phyloP scores from a whole-genome alignment of 2,113 vertebrate species.

The Tichodroma muraria region DNA sequence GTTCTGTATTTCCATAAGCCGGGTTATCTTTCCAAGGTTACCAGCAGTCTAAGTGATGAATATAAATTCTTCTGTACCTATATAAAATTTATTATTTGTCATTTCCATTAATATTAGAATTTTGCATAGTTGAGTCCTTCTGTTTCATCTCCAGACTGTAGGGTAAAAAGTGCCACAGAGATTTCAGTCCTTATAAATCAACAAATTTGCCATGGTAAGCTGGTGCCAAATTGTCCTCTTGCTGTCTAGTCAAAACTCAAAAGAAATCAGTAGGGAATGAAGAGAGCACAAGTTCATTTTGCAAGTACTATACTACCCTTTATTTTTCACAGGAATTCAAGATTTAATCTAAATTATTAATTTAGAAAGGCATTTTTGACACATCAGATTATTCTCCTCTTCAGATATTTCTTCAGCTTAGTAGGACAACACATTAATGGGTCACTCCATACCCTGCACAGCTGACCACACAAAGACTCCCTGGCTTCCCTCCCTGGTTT shows the following conservation, averaged over 20 bases:
- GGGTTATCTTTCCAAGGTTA: not conserved
- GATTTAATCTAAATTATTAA: not conserved
- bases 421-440: not conserved
- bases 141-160: not conserved
- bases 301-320: not conserved
- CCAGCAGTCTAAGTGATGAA: not conserved
- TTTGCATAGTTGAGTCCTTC: not conserved
- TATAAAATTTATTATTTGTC: slow-evolving; percentile 32
- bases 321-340: not conserved
- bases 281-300: not conserved
- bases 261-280: not conserved
- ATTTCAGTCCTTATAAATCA: slow-evolving; percentile 32
- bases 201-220: not conserved
- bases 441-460: not conserved
- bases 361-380: not conserved
- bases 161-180: not conserved
- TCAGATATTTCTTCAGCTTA: not conserved
- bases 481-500: not conserved
- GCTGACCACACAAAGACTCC: not conserved
- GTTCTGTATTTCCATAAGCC: not conserved
- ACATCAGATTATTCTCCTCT: not conserved
- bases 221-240: not conserved
- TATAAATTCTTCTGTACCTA: not conserved
- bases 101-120: not conserved
- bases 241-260: not conserved